Evolutionary conservation across 2,797 vertebrate genomes (phyloP).

Genomic region (Leuciscus waleckii): DNA sequence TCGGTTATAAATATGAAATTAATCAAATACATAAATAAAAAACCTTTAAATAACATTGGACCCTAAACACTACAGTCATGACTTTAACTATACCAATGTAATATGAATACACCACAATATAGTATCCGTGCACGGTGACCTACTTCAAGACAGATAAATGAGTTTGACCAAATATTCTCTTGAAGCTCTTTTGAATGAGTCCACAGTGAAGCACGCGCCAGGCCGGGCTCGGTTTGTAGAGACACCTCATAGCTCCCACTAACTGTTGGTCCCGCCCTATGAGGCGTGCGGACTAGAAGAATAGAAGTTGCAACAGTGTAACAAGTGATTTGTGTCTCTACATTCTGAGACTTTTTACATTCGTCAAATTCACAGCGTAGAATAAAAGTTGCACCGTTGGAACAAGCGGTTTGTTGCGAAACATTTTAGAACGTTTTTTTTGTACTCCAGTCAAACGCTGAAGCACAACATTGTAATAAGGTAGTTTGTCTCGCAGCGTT

Average conservation of each 20-base stretch:
- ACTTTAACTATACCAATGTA: not conserved
- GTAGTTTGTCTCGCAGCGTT: not conserved
- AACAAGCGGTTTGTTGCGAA: not conserved
- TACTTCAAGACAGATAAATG: not conserved
- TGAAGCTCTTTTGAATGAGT: not conserved
- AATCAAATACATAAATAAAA: not conserved
- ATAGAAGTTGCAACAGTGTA: constrained; percentile 35
- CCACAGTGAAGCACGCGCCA: not conserved
- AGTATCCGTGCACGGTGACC: not conserved
- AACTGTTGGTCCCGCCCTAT: constrained; percentile 46
- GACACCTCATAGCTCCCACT: constrained; percentile 21
- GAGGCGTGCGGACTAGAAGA: constrained; percentile 43
- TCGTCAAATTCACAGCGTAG: not conserved
- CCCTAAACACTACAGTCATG: not conserved
- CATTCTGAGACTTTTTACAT: constrained; percentile 17
- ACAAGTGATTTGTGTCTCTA: constrained; percentile 26
- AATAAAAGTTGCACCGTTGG: not conserved
- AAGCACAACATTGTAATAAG: not conserved
- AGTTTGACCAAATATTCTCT: not conserved
- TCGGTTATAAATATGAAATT: not conserved
- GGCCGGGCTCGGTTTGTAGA: not conserved
- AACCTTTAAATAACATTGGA: not conserved
- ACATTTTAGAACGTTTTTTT: not conserved
- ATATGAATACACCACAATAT: not conserved
- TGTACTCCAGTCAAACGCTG: not conserved